Base-by-base conservation (phyloP, 2,797 vertebrate genomes). In the Tarsius wallacei region DNA sequence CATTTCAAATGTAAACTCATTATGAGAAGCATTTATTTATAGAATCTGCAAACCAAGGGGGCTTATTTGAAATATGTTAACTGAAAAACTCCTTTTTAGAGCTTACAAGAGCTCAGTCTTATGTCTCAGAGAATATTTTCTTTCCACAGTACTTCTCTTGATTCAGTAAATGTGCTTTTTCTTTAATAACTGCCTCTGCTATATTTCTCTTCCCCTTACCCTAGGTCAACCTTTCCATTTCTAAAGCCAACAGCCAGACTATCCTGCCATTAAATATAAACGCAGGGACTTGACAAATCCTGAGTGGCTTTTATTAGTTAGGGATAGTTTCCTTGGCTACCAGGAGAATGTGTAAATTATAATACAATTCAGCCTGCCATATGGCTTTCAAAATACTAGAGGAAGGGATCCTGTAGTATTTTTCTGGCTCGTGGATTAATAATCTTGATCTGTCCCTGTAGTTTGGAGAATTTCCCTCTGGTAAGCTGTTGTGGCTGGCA, bases 111-210 rank as follows among this genome's bases (percentile, higher is more conserved):
- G 55, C 31, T 80, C 31, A 89, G 22, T 88, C 36, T 21, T 92
- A 70, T 19, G n/a, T 71, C 53, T 91, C 93, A 76, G 59, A 96
- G 53, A 57, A 57, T 85, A 81, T 64, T 81, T 61, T 51, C 17
- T 81, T 61, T 51, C 17, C 61, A 81, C n/a, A 49, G 85, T 82
- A 87, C 88, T 74, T 91, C 51, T 96, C 76, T 55, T 95, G 83
- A 87, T 42, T 85, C 51, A 61, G 28, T 49, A 93, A 64, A 71
- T 77, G 42, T 47, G 22, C 77, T 93, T 93, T 91, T 53, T 81
- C 57, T 14, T 31, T 6, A 80, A 47, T 66, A 90, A 83, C 12
- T 90, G 19, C 8, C 17, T 73, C 33, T 93, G 28, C 68, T 74
- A 3, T 55, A 82, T 74, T 66, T 96, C 47, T 94, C 93, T 66